These are phyloP conservation scores for Anguilla rostrata DNA, from an alignment of 2,113 vertebrate species.

Conservation along the genomic window DNA sequence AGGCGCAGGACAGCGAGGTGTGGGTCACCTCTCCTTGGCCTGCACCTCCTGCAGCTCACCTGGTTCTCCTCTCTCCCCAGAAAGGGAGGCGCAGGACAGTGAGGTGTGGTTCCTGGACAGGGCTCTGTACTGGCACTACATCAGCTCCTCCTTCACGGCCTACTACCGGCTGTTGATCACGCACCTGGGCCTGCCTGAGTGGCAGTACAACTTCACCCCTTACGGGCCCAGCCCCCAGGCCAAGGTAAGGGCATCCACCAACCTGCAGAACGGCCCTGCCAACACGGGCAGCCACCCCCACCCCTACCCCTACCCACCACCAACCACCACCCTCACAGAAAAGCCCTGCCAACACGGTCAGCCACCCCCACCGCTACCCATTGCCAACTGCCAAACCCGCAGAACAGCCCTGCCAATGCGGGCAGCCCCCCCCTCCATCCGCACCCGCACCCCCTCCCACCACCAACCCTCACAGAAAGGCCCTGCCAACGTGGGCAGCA, in stretches of 20 bases:
- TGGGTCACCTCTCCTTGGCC: conserved; percentile 69
- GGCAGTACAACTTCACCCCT: conserved; percentile 90
- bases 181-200: conserved; percentile 91
- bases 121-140: conserved; percentile 90
- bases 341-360: too few relatives aligned
- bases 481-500: too few relatives aligned
- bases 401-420: too few relatives aligned
- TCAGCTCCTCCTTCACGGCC: conserved; percentile 86
- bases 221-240: conserved; percentile 91
- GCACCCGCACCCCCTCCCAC: too few relatives aligned
- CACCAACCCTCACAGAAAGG: too few relatives aligned
- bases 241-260: conserved; percentile 73
- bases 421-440: too few relatives aligned
- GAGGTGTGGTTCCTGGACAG: conserved; percentile 96
- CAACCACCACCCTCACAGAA: too few relatives aligned
- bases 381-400: too few relatives aligned
- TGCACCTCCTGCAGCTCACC: background rate
- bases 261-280: too few relatives aligned
- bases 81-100: conserved; percentile 72
- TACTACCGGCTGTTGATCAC: conserved; percentile 94
- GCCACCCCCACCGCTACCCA: too few relatives aligned
- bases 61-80: conserved; percentile 53
- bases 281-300: too few relatives aligned
- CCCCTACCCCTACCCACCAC: too few relatives aligned
- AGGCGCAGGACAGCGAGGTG: conserved; percentile 78